Percentiles rank a stretch among this genome's conserved stretches.
These are phyloP conservation scores for Zootermopsis nevadensis DNA, from an alignment of 2,888 invertebrate species.

Conservation along the genomic window DNA sequence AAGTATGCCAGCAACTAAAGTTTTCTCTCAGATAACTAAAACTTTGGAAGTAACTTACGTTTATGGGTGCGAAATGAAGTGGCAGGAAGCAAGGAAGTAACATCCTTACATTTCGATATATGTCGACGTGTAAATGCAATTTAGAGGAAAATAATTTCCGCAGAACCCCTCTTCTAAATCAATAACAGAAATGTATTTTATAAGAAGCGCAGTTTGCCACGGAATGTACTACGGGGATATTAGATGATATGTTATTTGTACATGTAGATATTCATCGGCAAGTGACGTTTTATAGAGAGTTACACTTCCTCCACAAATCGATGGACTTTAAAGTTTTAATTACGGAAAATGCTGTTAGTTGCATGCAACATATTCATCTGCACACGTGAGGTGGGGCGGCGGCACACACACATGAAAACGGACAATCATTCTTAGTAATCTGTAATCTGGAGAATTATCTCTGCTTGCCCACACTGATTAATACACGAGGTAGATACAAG, in stretches of 20 bases:
- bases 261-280: too few species aligned
- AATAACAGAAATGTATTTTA: neutral
- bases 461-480: too few species aligned
- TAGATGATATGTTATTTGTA: too few species aligned
- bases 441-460: neutral
- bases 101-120: neutral
- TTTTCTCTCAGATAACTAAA: too few species aligned
- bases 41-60: too few species aligned
- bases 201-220: too few species aligned
- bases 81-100: neutral
- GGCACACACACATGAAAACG: neutral
- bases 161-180: neutral
- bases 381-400: too few species aligned
- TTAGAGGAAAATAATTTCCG: neutral
- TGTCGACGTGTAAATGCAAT: neutral
- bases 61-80: too few species aligned
- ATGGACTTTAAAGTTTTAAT: neutral
- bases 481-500: too few species aligned
- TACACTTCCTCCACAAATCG: neutral
- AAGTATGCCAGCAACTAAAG: too few species aligned
- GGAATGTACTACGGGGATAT: too few species aligned
- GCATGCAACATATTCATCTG: neutral
- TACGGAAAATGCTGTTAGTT: neutral
- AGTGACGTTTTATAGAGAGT: too few species aligned
- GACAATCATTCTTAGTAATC: neutral